Conservation (phyloP, 2,113 vertebrate species). For the Elephantulus edwardii region DNA sequence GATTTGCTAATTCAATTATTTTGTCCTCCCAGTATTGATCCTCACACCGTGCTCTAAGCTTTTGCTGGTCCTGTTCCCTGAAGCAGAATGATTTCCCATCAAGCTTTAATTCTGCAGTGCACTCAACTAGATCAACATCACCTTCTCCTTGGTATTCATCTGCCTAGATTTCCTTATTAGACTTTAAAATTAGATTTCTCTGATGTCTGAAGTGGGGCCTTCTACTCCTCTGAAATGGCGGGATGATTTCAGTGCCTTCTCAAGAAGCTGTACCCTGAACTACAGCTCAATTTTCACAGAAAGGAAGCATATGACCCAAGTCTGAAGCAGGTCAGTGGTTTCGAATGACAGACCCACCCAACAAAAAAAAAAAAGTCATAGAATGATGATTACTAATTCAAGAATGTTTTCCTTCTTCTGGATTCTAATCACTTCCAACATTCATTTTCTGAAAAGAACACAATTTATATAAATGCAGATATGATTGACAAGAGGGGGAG, state of each 20-base stretch:
- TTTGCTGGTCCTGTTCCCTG: constrained; percentile 44
- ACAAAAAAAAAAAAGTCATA: not conserved
- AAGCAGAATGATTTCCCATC: constrained; percentile 64
- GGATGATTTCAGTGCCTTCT: constrained; percentile 44
- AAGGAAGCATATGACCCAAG: not conserved
- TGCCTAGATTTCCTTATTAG: constrained; percentile 65
- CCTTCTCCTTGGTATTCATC: constrained; percentile 57
- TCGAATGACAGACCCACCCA: not conserved
- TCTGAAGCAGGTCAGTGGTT: not conserved
- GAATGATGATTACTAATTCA: not conserved
- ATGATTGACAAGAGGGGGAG: constrained; percentile 5
- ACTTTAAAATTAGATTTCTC: constrained; percentile 68
- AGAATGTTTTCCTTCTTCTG: not conserved
- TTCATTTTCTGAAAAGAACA: not conserved
- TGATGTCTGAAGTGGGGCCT: constrained; percentile 2
- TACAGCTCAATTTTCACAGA: constrained; percentile 28
- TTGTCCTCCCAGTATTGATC: constrained; percentile 73
- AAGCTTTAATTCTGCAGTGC: constrained; percentile 65
- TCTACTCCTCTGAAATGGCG: not conserved
- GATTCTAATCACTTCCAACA: constrained; percentile 21
- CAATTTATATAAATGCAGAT: constrained; percentile 4
- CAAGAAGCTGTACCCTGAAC: not conserved
- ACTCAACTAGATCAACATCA: constrained; percentile 63
- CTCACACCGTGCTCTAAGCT: constrained; percentile 28
- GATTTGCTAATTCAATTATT: constrained; percentile 76